Conservation (phyloP, 2,113 vertebrate species). For the Sminthopsis crassicaudata region DNA sequence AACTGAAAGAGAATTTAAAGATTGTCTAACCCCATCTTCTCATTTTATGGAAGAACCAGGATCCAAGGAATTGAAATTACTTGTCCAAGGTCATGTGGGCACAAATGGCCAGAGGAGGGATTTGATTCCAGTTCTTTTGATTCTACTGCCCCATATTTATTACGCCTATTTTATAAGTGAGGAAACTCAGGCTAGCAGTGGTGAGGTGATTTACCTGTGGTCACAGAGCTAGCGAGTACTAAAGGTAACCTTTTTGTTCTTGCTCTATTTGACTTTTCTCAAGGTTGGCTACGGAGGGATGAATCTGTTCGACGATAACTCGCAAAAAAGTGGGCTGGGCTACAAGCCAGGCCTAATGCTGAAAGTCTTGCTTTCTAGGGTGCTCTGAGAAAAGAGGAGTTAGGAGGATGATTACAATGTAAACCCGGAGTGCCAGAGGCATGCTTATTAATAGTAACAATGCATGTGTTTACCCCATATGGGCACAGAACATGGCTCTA, state of each 20-base stretch:
- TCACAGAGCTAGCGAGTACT: not conserved
- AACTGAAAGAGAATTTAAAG: not conserved
- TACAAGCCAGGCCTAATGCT: not conserved
- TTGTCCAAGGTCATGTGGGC: not conserved
- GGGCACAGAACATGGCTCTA: not conserved
- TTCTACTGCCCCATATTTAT: not conserved
- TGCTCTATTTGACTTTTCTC: not conserved
- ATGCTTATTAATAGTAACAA: constrained; percentile 12
- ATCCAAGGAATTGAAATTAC: not conserved
- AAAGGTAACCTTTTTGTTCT: not conserved
- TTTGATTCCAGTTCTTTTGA: not conserved
- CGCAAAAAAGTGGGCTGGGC: not conserved
- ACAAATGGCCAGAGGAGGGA: not conserved
- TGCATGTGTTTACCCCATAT: not conserved
- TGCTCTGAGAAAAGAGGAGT: not conserved
- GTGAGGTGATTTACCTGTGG: not conserved
- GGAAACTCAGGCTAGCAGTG: not conserved
- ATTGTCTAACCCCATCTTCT: not conserved
- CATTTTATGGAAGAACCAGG: not conserved
- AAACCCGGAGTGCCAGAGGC: not conserved
- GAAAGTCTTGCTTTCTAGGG: not conserved
- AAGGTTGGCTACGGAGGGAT: not conserved
- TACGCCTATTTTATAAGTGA: not conserved
- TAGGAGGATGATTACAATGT: not conserved
- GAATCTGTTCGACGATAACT: not conserved